Evolutionary conservation across 2,888 invertebrate genomes (phyloP), one percentile per base, ranked within the genome.

Genomic region (Pyrgus malvae): DNA sequence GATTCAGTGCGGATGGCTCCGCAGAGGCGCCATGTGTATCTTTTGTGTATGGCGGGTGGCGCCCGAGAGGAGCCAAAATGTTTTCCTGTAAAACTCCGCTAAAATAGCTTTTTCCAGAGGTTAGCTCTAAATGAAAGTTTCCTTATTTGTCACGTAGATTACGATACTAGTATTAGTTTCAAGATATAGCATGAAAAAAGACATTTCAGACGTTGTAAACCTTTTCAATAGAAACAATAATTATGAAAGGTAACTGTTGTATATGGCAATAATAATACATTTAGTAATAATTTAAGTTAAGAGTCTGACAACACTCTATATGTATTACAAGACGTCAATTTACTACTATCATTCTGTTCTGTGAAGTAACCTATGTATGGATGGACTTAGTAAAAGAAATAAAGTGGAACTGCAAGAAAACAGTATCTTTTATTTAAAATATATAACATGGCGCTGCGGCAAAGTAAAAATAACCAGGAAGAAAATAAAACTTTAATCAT

Each of bases 1-100:
- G 48, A 17, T 48, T 38, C 48, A 33, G 38, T 48, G 48, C 48
- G 48, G 48, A 48, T 48, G 25, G 25, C 21, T 35, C 56, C 49
- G 56, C 56, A 56, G 44, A 50, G 56, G 49, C 56, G 48, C 33
- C 56, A 49, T 56, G 44, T 49, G n/a, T n/a, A n/a, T n/a, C 27
- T 29, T 29, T 27, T 27, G 27, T 27, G 9, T 6, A 27, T 27
- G 27, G 27, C 27, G 27, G 27, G 27, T 27, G 27, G 27, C 27
- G 9, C 27, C 27, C 27, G 3, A 29, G 27, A 29, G 27, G 27
- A 29, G 27, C 27, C n/a, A 29, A 29, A 29, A 56, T 48, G 48
- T 49, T 41, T 55, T 29, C 35, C 33, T 44, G 40, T 40, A 42
- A 49, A 48, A 55, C 25, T 55, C 33, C n/a, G 42, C 17, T 53